Evolutionary conservation across 37 sponge, comb jelly and placozoan genomes (phyloP), one percentile per base, ranked within the genome.

Genomic region (Haliclona indistincta): DNA sequence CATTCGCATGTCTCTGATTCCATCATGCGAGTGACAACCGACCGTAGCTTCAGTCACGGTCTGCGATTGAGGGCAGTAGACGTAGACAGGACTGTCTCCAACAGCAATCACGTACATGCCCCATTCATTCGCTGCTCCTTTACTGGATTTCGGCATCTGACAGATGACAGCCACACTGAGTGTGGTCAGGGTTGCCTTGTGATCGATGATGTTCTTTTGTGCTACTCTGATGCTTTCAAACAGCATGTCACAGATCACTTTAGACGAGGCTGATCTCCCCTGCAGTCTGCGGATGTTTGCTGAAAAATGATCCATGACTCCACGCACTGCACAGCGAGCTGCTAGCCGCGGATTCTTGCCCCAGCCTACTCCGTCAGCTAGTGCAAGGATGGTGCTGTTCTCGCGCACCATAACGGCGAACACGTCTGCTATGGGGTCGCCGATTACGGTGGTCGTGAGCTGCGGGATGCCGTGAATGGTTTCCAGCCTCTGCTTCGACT

Each of bases 361-460:
- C 96, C 96, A 95, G 54, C 76, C 64, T 2, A 73, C 76, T 6
- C 96, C 96, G 63, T 95, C 96, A 29, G 96, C 96, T 5, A 91
- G 43, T 19, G 93, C 89, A 65, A 95, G 53, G 11, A 95, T 63
- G 29, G 88, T 55, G 52, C 74, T 38, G 71, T 91, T 95, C 45
- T 68, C 63, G 10, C 82, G 38, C 3, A 49, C 76, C 11, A 83
- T 37, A 23, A 91, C 63, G 2, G 79, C 96, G 70, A 85, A 95
- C 41, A 95, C 96, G 80, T 95, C 96, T n/a, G 96, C 96, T 25
- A 91, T 64, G 6, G 96, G 96, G 6, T 91, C 92, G 1, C 96
- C 96, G 20, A 82, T 56, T 11, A 77, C 49, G 0, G 39, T 55
- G 0, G 38, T 53, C 4, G 3, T 11, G 19, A 35, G 64, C 17